A percentile compares a stretch with the other conserved stretches of the same genome.
phyloP scores from a whole-genome alignment of 2,113 vertebrate species.

The Gracilinanus agilis region DNA sequence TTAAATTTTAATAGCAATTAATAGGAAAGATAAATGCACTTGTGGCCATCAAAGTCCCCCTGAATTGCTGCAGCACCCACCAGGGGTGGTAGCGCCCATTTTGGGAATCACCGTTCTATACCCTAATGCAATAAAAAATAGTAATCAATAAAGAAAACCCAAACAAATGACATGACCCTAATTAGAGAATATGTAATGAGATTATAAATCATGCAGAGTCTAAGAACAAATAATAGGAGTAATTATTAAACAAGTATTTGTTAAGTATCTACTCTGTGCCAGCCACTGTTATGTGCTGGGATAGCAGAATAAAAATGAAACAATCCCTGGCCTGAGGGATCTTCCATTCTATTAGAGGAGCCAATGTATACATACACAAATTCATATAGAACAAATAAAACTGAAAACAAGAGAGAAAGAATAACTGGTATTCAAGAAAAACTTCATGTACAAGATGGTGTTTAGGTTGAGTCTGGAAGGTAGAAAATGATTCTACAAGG shows the following conservation, averaged over 20 bases:
- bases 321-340: not conserved
- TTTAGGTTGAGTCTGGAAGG: not conserved
- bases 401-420: not conserved
- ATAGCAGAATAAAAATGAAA: not conserved
- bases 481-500: not conserved
- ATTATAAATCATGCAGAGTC: not conserved
- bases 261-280: not conserved
- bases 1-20: too few relatives aligned
- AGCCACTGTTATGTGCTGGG: not conserved
- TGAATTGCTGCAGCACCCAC: too few relatives aligned
- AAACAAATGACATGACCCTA: not conserved
- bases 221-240: not conserved
- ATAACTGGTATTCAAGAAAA: not conserved
- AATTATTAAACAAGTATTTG: not conserved
- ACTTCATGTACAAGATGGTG: not conserved
- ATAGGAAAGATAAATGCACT: too few relatives aligned
- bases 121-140: not conserved
- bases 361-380: not conserved
- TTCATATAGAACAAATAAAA: not conserved
- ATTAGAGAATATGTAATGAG: not conserved
- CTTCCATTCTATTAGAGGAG: not conserved
- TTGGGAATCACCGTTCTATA: too few relatives aligned
- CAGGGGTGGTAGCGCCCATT: too few relatives aligned
- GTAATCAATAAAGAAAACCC: not conserved
- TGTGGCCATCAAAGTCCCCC: too few relatives aligned